Evolutionary conservation across 2,888 invertebrate genomes (phyloP).

Genomic region (Tetheella fluctuosa): DNA sequence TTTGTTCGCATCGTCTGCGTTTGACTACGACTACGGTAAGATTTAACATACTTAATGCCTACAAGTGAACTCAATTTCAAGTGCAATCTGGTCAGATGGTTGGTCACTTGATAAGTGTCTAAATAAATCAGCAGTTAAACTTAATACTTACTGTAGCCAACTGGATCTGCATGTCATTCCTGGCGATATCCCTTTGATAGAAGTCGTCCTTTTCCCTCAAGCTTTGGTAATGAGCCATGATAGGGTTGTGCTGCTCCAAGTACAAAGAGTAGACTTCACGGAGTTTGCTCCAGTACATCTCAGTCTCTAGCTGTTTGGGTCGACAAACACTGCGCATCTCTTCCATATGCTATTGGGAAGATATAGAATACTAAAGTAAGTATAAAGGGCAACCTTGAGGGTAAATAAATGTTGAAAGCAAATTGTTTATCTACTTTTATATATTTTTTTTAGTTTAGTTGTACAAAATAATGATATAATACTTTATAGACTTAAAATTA

Average conservation of each 20-base stretch:
- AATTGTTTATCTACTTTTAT: too few relatives aligned
- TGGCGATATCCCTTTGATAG: slow-evolving; percentile 78
- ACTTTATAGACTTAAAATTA: too few relatives aligned
- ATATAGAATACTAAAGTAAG: slow-evolving; percentile 9
- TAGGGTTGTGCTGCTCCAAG: slow-evolving; percentile 71
- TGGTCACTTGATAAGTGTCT: too few relatives aligned
- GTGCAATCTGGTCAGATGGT: too few relatives aligned
- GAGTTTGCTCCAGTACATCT: slow-evolving; percentile 67
- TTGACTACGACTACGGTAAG: too few relatives aligned
- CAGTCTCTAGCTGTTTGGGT: slow-evolving; percentile 72
- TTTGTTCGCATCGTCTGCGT: too few relatives aligned
- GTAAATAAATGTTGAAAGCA: background rate
- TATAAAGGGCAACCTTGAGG: background rate
- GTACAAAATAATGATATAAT: too few relatives aligned
- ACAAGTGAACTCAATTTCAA: too few relatives aligned
- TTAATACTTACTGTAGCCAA: slow-evolving; percentile 55
- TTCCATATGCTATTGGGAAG: slow-evolving; percentile 67
- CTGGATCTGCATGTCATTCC: slow-evolving; percentile 68
- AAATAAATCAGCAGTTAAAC: too few relatives aligned
- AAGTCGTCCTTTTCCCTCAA: slow-evolving; percentile 78
- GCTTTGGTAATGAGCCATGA: slow-evolving; percentile 70
- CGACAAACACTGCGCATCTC: slow-evolving; percentile 66
- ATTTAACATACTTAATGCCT: too few relatives aligned
- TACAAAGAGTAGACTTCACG: slow-evolving; percentile 67
- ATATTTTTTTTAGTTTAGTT: too few relatives aligned